phyloP scores from a whole-genome alignment of 2,113 vertebrate species.

The Pionites leucogaster region DNA sequence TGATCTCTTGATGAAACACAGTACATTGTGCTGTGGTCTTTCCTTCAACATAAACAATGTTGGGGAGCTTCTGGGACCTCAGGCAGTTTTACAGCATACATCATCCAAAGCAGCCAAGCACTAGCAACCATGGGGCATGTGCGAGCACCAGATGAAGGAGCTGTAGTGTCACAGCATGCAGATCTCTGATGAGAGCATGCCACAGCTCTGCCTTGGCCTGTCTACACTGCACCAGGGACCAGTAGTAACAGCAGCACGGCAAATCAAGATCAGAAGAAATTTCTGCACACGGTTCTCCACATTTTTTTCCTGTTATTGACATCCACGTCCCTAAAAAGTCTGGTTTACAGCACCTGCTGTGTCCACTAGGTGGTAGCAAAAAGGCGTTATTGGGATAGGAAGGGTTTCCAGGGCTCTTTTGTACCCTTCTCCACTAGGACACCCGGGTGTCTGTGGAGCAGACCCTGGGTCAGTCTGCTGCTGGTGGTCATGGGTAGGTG shows the following conservation, averaged over 20 bases:
- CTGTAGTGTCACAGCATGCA: too few relatives aligned
- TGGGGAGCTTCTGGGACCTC: not conserved
- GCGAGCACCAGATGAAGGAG: not conserved
- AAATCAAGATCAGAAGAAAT: not conserved
- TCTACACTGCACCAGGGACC: not conserved
- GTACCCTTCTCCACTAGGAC: too few relatives aligned
- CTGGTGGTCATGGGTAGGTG: not conserved
- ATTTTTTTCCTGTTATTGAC: fast-evolving
- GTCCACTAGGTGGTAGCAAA: constrained; percentile 55
- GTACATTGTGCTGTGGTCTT: not conserved
- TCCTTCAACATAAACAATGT: not conserved
- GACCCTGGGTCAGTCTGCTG: not conserved
- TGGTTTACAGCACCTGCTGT: too few relatives aligned
- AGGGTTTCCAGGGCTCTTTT: not conserved
- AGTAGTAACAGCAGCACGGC: not conserved
- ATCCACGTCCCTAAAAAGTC: fast-evolving
- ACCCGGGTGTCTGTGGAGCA: not conserved
- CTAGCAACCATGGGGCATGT: not conserved
- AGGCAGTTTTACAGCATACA: not conserved
- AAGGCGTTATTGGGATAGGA: not conserved
- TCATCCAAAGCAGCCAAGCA: not conserved
- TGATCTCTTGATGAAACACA: not conserved
- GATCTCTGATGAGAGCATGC: not conserved
- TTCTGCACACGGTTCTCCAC: fast-evolving
- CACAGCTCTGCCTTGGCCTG: not conserved